Conservation (phyloP, 92 coral and sea anemone genomes). For the Anthopleura xanthogrammica region DNA sequence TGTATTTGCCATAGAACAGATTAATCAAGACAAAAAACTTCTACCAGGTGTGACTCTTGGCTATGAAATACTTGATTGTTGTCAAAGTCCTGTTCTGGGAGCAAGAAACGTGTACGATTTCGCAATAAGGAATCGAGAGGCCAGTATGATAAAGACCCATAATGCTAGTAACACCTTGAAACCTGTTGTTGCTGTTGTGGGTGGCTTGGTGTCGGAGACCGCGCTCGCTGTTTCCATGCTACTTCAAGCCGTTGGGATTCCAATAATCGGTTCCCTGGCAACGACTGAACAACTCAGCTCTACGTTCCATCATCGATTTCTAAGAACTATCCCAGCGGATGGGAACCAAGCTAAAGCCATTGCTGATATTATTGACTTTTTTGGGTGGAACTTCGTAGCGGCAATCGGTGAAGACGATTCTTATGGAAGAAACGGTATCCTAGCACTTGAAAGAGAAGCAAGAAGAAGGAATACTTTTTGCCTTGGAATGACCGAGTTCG, state of each 20-base stretch:
- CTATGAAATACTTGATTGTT: slow-evolving; percentile 64
- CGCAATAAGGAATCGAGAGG: slow-evolving; percentile 15
- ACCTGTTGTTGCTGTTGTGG: slow-evolving; percentile 56
- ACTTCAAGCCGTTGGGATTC: slow-evolving; percentile 64
- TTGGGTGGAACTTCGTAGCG: slow-evolving; percentile 79
- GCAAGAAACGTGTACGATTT: slow-evolving; percentile 46
- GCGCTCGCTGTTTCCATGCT: slow-evolving; percentile 61
- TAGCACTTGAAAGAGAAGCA: slow-evolving; percentile 63
- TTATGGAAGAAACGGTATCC: slow-evolving; percentile 65
- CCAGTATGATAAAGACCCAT: background rate
- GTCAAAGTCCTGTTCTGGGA: slow-evolving; percentile 55
- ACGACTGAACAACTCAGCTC: slow-evolving; percentile 70
- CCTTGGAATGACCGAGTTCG: slow-evolving; percentile 59
- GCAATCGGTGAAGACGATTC: slow-evolving; percentile 74
- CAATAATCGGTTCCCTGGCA: slow-evolving; percentile 65
- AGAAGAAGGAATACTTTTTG: slow-evolving; percentile 42
- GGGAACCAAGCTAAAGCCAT: slow-evolving; percentile 72
- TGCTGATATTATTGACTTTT: slow-evolving; percentile 63
- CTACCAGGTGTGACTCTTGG: slow-evolving; percentile 51
- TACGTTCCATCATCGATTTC: slow-evolving; percentile 47
- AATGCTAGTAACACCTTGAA: slow-evolving; percentile 4
- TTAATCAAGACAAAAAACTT: slow-evolving; percentile 43
- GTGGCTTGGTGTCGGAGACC: slow-evolving; percentile 61
- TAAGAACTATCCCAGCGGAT: slow-evolving; percentile 75
- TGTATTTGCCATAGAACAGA: slow-evolving; percentile 47